Conservation (phyloP, 2,113 vertebrate genomes). For the Pachypanchax playfairii region DNA sequence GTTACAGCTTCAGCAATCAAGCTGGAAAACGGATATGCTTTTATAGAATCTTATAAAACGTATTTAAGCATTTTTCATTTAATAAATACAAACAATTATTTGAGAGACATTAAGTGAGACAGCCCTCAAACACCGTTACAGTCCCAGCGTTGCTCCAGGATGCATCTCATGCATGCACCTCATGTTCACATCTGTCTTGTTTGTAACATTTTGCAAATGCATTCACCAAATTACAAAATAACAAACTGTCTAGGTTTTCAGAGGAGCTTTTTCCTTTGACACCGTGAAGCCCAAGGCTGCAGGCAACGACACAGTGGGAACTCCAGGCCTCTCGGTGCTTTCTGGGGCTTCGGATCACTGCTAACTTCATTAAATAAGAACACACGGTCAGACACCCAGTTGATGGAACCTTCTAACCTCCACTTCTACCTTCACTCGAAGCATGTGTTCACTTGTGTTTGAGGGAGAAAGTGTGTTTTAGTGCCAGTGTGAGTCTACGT, state of each 20-base stretch:
- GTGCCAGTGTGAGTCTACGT: conserved; percentile 37
- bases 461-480: conserved; percentile 37
- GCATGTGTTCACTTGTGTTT: conserved; percentile 24
- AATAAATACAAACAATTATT: neutral
- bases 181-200: neutral
- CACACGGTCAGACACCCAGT: conserved; percentile 50
- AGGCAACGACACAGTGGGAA: conserved; percentile 39
- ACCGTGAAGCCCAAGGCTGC: conserved; percentile 24
- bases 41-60: conserved; percentile 21
- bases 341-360: conserved; percentile 27
- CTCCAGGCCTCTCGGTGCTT: conserved; percentile 16
- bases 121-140: too few species aligned
- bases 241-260: conserved; percentile 9
- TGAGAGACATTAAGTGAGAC: too few species aligned
- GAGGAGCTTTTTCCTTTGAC: conserved; percentile 24
- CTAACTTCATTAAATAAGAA: conserved; percentile 59
- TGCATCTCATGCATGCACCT: neutral
- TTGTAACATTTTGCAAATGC: too few species aligned
- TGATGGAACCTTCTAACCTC: conserved; percentile 60
- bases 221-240: conserved; percentile 4
- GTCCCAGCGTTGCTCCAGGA: neutral
- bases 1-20: conserved; percentile 10
- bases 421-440: conserved; percentile 36
- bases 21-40: conserved; percentile 4
- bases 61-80: neutral